Conservation (phyloP, 2,113 vertebrate genomes). For the Macrotus californicus region DNA sequence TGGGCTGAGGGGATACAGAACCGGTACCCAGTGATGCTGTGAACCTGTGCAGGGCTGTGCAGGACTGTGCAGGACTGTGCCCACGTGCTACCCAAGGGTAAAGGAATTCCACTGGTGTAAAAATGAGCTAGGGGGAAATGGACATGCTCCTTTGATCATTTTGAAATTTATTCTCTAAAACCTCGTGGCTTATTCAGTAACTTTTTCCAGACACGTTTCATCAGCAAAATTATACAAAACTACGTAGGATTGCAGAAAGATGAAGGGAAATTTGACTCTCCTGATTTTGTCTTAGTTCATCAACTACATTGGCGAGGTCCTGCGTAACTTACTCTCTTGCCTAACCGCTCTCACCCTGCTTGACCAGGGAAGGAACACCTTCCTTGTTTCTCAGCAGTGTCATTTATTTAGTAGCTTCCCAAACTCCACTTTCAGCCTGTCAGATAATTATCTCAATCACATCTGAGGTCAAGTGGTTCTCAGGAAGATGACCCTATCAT, state of each 20-base stretch:
- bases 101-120: not conserved
- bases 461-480: not conserved
- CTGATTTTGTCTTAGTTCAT: not conserved
- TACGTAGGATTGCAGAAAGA: not conserved
- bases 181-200: not conserved
- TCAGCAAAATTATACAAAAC: not conserved
- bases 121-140: not conserved
- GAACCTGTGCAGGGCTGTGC: too few relatives aligned
- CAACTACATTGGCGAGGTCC: not conserved
- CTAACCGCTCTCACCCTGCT: not conserved
- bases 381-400: not conserved
- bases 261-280: not conserved
- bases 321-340: not conserved
- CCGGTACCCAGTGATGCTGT: not conserved
- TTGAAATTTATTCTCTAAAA: not conserved
- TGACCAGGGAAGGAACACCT: not conserved
- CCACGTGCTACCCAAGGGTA: not conserved
- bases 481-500: not conserved
- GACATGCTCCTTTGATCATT: not conserved
- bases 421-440: not conserved
- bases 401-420: conserved; percentile 34
- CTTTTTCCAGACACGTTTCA: not conserved
- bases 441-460: not conserved
- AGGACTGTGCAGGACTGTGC: too few relatives aligned
- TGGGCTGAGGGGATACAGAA: not conserved